Percentiles rank a stretch among this genome's conserved stretches.
Evolutionary conservation across 2,113 vertebrate species (phyloP).

Genomic region (Chloebia gouldiae): DNA sequence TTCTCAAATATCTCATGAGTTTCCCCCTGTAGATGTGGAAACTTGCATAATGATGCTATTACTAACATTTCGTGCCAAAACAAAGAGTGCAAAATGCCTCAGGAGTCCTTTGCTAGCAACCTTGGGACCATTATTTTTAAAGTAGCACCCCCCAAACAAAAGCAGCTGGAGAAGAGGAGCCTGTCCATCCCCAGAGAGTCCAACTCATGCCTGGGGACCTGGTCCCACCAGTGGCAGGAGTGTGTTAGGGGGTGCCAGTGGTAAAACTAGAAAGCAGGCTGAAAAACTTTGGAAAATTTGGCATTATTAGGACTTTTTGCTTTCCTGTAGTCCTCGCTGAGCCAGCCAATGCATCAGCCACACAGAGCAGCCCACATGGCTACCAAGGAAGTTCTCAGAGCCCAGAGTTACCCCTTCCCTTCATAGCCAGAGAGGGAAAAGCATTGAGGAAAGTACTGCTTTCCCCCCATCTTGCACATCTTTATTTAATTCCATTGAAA

Average conservation of each 20-base stretch:
- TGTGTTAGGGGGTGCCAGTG: background rate
- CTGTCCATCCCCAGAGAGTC: background rate
- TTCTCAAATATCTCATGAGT: background rate
- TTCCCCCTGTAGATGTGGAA: background rate
- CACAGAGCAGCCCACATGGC: background rate
- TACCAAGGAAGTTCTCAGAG: background rate
- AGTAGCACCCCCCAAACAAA: background rate
- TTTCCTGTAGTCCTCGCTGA: background rate
- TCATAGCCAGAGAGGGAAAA: background rate
- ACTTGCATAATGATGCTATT: background rate
- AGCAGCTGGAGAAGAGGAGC: background rate
- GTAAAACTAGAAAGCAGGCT: conserved; percentile 8
- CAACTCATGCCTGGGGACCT: rapidly evolving
- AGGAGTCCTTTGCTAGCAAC: background rate
- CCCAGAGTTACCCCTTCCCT: background rate
- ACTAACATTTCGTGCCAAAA: background rate
- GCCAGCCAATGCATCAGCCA: background rate
- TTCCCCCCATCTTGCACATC: conserved; percentile 36
- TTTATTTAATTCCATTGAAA: conserved; percentile 69
- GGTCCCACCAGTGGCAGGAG: background rate
- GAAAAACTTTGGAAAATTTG: background rate
- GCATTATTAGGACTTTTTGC: background rate
- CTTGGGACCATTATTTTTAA: background rate
- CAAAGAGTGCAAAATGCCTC: background rate
- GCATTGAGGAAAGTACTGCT: background rate